Base-by-base conservation (phyloP, 2,113 vertebrate genomes). In the Ciconia maguari region DNA sequence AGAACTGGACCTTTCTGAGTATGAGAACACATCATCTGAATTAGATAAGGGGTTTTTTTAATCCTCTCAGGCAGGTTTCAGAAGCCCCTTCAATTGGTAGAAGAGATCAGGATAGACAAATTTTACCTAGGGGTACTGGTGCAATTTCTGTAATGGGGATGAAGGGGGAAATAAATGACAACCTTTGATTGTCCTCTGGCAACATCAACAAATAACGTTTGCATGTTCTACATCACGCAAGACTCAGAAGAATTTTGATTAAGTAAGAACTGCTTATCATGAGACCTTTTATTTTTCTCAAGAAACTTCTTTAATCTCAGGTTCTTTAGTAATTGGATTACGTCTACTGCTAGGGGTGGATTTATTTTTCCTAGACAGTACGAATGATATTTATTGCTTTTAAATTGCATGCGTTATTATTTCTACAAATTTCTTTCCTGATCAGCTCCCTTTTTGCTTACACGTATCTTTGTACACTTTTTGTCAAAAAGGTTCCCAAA, bases 141-240 rank as follows among this genome's bases (percentile, higher is more conserved):
- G 85, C 71, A 81, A 96, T 94, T 84, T 91, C 77, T 93, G 77
- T 72, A 58, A 91, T 85, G 85, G 78, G 62, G 16, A 18, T n/a
- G 69, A 65, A 55, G 48, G 19, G 58, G 54, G 30, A 70, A 84
- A 65, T 78, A 93, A 78, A 9, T 30, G 51, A 22, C 71, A 70
- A 77, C 75, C 84, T 95, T 93, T 76, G 48, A 3, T 10, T 82
- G 78, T 91, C 92, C 92, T 87, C 79, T 97, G 92, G 90, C 83
- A 96, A 38, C 51, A 34, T 27, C 72, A 87, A 0, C 71, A 57
- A 44, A 32, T 32, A 21, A 17, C 0, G 7, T 89, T 42, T 81
- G 52, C 61, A 46, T 79, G 84, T 80, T 29, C 44, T 61, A 21
- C 11, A 9, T 24, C 1, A 0, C 2, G 7, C 27, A 55, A 32